Evolutionary conservation across 2,888 invertebrate genomes (phyloP), one percentile per base, ranked within the genome.

Genomic region (Sympetrum striolatum): DNA sequence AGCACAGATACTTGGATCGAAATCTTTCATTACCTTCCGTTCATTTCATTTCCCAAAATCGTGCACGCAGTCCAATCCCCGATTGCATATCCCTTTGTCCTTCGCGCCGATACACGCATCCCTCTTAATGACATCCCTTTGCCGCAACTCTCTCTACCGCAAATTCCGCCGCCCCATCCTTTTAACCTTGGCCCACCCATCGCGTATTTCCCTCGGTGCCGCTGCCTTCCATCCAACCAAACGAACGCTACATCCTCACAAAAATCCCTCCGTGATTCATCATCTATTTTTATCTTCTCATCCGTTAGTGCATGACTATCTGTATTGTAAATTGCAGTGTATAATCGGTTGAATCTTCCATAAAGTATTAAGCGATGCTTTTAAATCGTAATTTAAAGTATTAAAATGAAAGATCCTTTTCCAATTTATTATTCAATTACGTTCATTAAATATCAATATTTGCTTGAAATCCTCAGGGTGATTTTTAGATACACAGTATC

Each of bases 141-240:
- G 18, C 60, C 82, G 37, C 64, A 22, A 31, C 64, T 37, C 53
- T 53, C 64, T 60, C 86, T 60, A 86, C 86, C 64, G 60, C 82
- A 39, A 39, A 64, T 60, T 64, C 39, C 86, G 35, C 25, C 53
- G 58, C 39, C 39, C 86, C 60, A 86, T 64, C 82, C 82, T 82
- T 82, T 82, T 82, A 82, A 82, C 58, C 82, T 82, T 60, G n/a
- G 22, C 86, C 86, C 86, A 37, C 86, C 86, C 64, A 31, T 35
- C 31, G 58, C 8, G 82, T 58, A 37, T 37, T 37, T 60, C 35
- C n/a, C 64, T 37, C 22, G 37, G 12, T n/a, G 31, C 37, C 18
- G 15, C 53, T 14, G 31, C 14, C 82, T n/a, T 60, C 60, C 64
- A n/a, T 64, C 58, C 37, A 82, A 82, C 44, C 53, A 22, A 25